These are phyloP conservation scores for Sander lucioperca DNA, from an alignment of 2,113 vertebrate genomes.

Conservation along the genomic window DNA sequence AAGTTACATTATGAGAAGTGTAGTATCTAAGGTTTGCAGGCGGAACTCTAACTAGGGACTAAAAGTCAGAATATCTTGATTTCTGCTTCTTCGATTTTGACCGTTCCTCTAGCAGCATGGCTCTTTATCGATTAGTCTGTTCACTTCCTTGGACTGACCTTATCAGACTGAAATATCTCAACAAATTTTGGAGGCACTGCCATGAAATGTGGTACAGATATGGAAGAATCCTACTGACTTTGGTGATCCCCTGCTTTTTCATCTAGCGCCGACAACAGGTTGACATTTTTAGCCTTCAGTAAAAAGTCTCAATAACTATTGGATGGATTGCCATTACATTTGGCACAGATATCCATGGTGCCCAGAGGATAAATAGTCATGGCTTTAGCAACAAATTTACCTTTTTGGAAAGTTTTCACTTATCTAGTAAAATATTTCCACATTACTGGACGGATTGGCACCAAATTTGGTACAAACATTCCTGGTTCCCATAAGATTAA, in stretches of 20 bases:
- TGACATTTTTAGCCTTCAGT: not conserved
- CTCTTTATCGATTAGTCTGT: not conserved
- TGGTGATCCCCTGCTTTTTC: not conserved
- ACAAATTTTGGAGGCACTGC: not conserved
- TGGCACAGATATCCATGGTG: not conserved
- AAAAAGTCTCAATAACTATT: not conserved
- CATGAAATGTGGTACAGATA: not conserved
- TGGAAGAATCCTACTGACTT: not conserved
- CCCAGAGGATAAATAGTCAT: not conserved
- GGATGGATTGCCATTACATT: not conserved
- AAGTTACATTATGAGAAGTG: too few relatives aligned
- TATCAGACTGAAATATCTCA: not conserved
- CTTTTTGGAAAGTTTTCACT: not conserved
- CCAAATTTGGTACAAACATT: not conserved
- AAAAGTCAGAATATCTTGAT: not conserved
- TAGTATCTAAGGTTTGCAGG: not conserved
- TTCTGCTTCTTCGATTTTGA: not conserved
- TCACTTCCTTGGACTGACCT: not conserved
- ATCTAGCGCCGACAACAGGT: not conserved
- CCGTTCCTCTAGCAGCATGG: not conserved
- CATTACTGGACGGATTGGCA: not conserved
- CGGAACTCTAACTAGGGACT: not conserved
- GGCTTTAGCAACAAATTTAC: too few relatives aligned
- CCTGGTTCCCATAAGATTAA: not conserved
- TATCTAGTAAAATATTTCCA: not conserved